phyloP scores from a whole-genome alignment of 2,113 vertebrate genomes.

The Salvelinus namaycush region DNA sequence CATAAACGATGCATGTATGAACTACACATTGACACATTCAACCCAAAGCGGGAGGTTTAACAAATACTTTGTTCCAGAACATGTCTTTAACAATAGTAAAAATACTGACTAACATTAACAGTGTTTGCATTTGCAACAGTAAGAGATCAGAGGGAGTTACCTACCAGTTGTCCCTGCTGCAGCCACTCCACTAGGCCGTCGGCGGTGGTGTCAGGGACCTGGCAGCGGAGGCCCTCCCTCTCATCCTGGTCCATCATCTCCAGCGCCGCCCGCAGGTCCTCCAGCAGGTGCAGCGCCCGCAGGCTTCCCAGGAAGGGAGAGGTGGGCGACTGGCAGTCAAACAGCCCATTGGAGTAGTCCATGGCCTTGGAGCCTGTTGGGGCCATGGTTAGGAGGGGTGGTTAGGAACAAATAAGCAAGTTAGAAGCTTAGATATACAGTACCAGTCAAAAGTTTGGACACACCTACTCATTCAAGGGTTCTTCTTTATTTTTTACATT shows the following conservation, averaged over 20 bases:
- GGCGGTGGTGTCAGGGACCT: conserved; percentile 88
- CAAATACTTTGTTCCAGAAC: too few relatives aligned
- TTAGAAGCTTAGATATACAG: too few relatives aligned
- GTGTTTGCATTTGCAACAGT: too few relatives aligned
- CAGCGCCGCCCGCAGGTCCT: conserved; percentile 86
- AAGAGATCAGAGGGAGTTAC: not conserved
- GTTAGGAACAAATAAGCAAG: too few relatives aligned
- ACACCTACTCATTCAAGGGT: too few relatives aligned
- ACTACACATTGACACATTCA: too few relatives aligned
- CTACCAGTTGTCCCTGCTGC: conserved; percentile 88
- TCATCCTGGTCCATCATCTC: conserved; percentile 93
- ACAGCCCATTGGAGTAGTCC: conserved; percentile 94
- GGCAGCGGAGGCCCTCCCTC: conserved; percentile 87
- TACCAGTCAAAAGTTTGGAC: too few relatives aligned
- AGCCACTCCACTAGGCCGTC: conserved; percentile 88
- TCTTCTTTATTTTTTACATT: too few relatives aligned
- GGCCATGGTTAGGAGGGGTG: not conserved
- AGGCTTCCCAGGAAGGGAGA: conserved; percentile 92
- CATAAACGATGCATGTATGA: too few relatives aligned
- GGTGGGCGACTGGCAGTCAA: conserved; percentile 95
- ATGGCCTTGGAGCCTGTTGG: conserved; percentile 91
- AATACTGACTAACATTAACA: conserved; percentile 38
- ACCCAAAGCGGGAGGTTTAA: too few relatives aligned
- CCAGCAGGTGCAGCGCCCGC: conserved; percentile 89
- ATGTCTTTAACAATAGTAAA: not conserved